Conservation (phyloP, 1,140 invertebrate genomes). For the Prorops nasuta region DNA sequence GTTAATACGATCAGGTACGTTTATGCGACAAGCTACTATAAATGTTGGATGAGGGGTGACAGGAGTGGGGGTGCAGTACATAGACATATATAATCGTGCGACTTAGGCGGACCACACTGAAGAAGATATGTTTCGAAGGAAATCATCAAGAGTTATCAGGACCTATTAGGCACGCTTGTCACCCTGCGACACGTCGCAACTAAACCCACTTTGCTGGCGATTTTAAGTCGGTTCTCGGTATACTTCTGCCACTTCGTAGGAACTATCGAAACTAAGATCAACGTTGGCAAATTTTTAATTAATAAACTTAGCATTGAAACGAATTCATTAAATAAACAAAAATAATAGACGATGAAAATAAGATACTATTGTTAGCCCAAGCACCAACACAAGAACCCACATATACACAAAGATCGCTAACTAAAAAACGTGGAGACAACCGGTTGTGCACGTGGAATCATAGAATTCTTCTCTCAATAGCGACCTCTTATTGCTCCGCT, state of each 20-base stretch:
- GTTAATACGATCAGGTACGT: too few species aligned
- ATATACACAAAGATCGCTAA: slow-evolving; percentile 26
- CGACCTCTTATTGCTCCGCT: slow-evolving; percentile 43
- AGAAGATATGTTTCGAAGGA: slow-evolving; percentile 32
- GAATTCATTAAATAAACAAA: too few species aligned
- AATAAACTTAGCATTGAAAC: too few species aligned
- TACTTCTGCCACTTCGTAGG: too few species aligned
- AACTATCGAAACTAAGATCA: too few species aligned
- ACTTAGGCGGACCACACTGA: slow-evolving; percentile 38
- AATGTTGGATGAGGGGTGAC: too few species aligned
- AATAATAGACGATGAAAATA: too few species aligned
- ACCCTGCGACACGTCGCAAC: slow-evolving; percentile 41
- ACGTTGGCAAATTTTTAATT: too few species aligned
- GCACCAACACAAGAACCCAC: slow-evolving; percentile 28
- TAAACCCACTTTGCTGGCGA: slow-evolving; percentile 30
- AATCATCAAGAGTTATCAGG: slow-evolving; percentile 44
- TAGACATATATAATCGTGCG: slow-evolving; percentile 31
- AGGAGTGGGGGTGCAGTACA: too few species aligned
- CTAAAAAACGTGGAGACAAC: slow-evolving; percentile 48
- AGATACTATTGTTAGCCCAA: slow-evolving; percentile 26
- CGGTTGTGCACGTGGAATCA: slow-evolving; percentile 49
- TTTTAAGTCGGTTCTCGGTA: slow-evolving; percentile 32
- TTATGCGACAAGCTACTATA: too few species aligned
- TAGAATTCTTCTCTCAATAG: slow-evolving; percentile 44
- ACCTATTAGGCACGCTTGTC: slow-evolving; percentile 43